Percentiles rank a stretch among this genome's conserved stretches.
These are phyloP conservation scores for Bellardia pandia DNA, from an alignment of 2,888 invertebrate species.

Conservation along the genomic window DNA sequence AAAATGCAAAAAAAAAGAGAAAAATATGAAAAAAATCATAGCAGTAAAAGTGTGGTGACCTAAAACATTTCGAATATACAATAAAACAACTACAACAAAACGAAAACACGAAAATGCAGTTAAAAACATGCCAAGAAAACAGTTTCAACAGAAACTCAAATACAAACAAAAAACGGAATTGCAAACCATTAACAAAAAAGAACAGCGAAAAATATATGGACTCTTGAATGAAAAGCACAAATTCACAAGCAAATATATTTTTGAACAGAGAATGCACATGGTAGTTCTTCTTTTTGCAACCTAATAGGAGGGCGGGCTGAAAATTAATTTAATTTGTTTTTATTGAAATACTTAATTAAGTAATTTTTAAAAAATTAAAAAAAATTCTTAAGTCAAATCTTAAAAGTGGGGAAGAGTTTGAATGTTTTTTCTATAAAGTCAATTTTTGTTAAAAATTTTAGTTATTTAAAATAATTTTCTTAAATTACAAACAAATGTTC, in stretches of 20 bases:
- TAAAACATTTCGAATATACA: constrained; percentile 63
- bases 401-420: too few species aligned
- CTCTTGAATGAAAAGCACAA: constrained; percentile 58
- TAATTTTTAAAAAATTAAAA: not conserved
- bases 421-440: too few species aligned
- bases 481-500: too few species aligned
- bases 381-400: too few species aligned
- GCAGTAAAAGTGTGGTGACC: constrained; percentile 65
- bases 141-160: constrained; percentile 1
- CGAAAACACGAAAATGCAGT: constrained; percentile 21
- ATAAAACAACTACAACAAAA: constrained; percentile 8
- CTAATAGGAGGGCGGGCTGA: not conserved
- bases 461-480: too few species aligned
- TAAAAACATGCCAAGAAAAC: constrained; percentile 35
- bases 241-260: not conserved
- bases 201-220: constrained; percentile 36
- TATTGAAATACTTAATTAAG: too few species aligned
- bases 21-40: constrained; percentile 1
- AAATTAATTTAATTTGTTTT: too few species aligned
- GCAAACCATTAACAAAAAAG: constrained; percentile 34
- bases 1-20: constrained; percentile 6
- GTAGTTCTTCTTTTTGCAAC: not conserved
- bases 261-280: constrained; percentile 32
- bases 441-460: too few species aligned
- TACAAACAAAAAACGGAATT: not conserved